Percentiles rank a stretch among this genome's conserved stretches.
Evolutionary conservation across 2,113 vertebrate species (phyloP).

Genomic region (Panthera tigris): DNA sequence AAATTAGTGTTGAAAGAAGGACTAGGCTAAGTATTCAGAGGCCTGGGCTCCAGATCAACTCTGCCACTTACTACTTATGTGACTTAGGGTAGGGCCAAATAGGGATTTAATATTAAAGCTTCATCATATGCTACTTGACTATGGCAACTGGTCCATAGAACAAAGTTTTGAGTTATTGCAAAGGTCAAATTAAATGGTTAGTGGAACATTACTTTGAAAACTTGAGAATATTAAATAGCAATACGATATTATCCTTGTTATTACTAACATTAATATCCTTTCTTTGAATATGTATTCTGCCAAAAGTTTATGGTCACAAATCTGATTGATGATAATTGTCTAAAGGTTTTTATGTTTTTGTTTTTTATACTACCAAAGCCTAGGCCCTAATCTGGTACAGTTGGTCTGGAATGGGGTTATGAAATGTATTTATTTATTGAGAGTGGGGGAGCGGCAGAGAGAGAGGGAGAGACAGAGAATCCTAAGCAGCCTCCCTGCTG

Average conservation of each 20-base stretch:
- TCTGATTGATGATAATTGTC: neutral
- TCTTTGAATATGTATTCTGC: slow-evolving; percentile 30
- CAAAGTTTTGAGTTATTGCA: neutral
- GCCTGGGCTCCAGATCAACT: neutral
- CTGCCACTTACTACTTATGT: neutral
- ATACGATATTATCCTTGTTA: neutral
- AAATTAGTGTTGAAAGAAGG: neutral
- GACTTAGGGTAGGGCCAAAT: neutral
- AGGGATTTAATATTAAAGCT: neutral
- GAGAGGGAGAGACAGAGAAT: too few relatives aligned
- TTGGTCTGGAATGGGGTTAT: neutral
- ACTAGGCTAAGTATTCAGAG: neutral
- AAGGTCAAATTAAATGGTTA: neutral
- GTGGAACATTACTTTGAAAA: slow-evolving; percentile 4
- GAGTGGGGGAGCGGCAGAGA: too few relatives aligned
- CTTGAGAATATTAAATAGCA: neutral
- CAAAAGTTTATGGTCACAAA: neutral
- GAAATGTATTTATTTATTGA: neutral
- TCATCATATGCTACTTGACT: neutral
- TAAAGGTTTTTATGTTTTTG: neutral
- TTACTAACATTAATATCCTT: neutral
- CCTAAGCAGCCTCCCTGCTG: too few relatives aligned
- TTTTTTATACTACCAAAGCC: neutral
- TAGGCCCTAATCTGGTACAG: neutral
- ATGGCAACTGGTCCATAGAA: neutral